These are phyloP conservation scores for Apaloderma vittatum DNA, from an alignment of 2,113 vertebrate genomes.

Conservation along the genomic window DNA sequence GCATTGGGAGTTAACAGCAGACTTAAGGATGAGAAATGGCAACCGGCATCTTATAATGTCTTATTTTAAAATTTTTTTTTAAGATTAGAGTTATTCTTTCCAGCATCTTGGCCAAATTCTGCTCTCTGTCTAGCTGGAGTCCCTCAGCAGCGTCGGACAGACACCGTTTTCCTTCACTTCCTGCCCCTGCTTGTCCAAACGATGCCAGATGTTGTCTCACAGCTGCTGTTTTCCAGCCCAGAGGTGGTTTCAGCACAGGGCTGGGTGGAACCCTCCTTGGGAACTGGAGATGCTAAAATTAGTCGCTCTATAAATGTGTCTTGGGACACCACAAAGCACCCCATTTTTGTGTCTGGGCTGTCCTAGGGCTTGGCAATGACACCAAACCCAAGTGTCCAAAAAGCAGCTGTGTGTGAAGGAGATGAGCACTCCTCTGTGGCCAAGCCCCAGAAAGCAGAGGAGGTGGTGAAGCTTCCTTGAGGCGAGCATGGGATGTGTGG, in stretches of 20 bases:
- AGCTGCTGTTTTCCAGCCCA: slow-evolving; percentile 2
- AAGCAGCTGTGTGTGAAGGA: rapidly evolving
- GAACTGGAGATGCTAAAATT: background rate
- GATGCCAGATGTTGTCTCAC: background rate
- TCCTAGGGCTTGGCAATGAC: rapidly evolving
- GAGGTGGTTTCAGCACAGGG: background rate
- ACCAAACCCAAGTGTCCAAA: background rate
- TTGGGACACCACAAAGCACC: background rate
- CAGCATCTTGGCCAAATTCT: background rate
- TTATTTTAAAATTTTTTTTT: background rate
- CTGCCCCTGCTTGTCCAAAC: background rate
- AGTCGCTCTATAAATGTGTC: background rate
- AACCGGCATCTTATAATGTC: background rate
- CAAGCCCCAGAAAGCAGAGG: background rate
- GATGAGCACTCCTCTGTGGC: rapidly evolving
- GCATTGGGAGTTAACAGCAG: background rate
- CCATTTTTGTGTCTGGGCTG: background rate
- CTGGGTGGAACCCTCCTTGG: background rate
- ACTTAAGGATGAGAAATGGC: background rate
- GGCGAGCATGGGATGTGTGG: rapidly evolving
- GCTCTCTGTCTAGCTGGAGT: background rate
- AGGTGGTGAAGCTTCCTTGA: background rate
- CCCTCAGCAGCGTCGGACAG: background rate
- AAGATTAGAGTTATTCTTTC: slow-evolving; percentile 33
- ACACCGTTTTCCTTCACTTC: background rate